phyloP scores from a whole-genome alignment of 2,113 vertebrate genomes.

The Podocnemis expansa region DNA sequence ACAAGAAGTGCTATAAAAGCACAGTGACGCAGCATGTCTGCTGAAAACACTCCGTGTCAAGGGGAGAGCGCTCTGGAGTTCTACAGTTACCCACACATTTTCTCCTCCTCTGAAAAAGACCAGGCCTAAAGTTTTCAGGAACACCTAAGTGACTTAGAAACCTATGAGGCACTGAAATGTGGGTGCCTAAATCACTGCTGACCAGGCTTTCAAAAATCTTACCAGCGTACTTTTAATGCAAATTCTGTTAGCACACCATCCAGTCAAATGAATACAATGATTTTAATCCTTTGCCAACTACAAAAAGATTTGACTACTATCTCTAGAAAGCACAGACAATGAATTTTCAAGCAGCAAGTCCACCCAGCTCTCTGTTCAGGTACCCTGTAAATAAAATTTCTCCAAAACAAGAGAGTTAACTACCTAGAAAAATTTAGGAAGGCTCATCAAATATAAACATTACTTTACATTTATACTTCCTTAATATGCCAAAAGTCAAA shows the following conservation, averaged over 20 bases:
- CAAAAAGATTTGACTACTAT: neutral
- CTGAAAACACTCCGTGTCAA: neutral
- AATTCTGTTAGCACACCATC: neutral
- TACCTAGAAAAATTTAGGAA: neutral
- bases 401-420: neutral
- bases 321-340: neutral
- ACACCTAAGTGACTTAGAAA: neutral
- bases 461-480: accelerated
- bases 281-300: neutral
- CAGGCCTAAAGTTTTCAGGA: neutral
- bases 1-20: neutral
- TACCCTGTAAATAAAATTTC: neutral
- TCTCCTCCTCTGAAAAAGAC: neutral
- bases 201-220: neutral
- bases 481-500: neutral
- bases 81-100: neutral
- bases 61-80: neutral
- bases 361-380: neutral
- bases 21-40: neutral
- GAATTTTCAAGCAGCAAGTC: neutral
- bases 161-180: neutral
- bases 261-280: neutral
- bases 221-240: neutral
- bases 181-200: neutral
- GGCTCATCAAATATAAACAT: neutral